Evolutionary conservation across 2,797 vertebrate species (phyloP).

Genomic region (Karalla daura): DNA sequence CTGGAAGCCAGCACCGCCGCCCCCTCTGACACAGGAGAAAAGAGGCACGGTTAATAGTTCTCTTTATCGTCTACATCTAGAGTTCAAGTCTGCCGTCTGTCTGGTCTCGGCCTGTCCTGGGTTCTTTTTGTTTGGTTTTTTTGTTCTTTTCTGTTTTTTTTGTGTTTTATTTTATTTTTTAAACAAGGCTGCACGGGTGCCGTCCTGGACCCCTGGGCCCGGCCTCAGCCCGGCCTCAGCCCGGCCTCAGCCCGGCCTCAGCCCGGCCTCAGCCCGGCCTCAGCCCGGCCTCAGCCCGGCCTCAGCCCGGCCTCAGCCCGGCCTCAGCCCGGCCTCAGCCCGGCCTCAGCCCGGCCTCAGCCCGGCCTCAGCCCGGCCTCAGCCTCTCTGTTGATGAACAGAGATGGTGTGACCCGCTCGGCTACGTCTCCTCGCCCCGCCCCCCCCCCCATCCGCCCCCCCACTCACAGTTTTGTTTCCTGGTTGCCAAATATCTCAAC

Average conservation of each 20-base stretch:
- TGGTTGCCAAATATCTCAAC: conserved; percentile 70
- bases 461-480: conserved; percentile 65
- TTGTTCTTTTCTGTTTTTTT: no score
- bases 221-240: conserved; percentile 35
- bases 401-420: conserved; percentile 35
- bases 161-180: no score
- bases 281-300: no score
- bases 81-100: conserved; percentile 57
- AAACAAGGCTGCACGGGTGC: conserved; percentile 42
- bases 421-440: conserved; percentile 35
- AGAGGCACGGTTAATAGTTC: conserved; percentile 65
- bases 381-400: conserved; percentile 27
- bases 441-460: no score
- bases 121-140: no score
- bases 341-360: no score
- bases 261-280: no score
- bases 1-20: conserved; percentile 59
- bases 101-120: conserved; percentile 53
- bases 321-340: no score
- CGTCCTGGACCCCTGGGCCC: conserved; percentile 53
- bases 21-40: conserved; percentile 52
- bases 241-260: no score
- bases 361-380: no score
- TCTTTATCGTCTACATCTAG: conserved; percentile 59
- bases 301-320: no score